Conservation (phyloP, 1,140 invertebrate genomes). For the Acyrthosiphon pisum region DNA sequence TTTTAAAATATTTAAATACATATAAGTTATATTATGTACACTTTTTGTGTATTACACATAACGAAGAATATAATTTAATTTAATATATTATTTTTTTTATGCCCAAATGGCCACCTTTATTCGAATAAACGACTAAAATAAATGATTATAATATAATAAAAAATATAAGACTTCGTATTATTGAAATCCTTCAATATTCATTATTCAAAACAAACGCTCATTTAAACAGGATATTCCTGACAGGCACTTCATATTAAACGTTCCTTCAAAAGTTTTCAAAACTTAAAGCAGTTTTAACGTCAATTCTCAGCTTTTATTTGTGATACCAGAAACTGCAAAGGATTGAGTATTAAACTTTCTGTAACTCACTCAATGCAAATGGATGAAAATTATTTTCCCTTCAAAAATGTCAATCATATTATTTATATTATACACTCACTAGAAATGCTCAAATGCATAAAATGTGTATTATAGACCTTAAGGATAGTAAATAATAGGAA, state of each 20-base stretch:
- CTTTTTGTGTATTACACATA: not conserved
- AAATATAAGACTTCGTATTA: not conserved
- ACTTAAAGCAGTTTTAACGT: constrained; percentile 7
- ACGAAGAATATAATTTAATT: not conserved
- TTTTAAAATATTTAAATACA: not conserved
- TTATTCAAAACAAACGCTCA: not conserved
- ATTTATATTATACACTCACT: not conserved
- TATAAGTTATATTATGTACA: not conserved
- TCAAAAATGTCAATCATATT: not conserved
- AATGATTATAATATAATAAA: too few species aligned
- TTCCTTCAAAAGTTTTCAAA: constrained; percentile 17
- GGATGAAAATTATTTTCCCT: not conserved
- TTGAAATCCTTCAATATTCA: not conserved
- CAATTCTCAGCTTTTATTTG: not conserved
- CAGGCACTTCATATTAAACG: not conserved
- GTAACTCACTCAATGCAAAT: not conserved
- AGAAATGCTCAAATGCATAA: not conserved
- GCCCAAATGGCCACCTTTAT: not conserved
- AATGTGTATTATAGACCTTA: not conserved
- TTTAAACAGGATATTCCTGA: not conserved
- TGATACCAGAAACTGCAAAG: not conserved
- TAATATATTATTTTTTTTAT: not conserved
- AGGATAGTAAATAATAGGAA: not conserved
- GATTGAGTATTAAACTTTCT: not conserved
- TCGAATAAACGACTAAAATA: not conserved